A percentile compares a stretch with the other conserved stretches of the same genome.
These are phyloP conservation scores for Eristalis intricaria DNA, from an alignment of 2,888 invertebrate species.

Conservation along the genomic window DNA sequence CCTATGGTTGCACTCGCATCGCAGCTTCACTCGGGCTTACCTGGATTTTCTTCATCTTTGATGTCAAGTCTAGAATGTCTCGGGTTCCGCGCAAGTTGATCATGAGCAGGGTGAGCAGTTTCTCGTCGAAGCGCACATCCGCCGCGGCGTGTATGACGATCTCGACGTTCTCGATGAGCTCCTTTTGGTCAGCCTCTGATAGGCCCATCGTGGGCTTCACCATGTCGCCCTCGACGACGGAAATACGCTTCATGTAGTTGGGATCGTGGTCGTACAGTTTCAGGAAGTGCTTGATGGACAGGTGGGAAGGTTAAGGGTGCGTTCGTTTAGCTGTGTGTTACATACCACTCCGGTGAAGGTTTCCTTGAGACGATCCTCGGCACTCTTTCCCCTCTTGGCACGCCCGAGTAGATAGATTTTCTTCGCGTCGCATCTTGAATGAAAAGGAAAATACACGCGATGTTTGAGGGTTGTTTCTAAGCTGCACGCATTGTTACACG, in stretches of 20 bases:
- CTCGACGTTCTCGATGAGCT: slow-evolving; percentile 73
- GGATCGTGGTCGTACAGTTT: slow-evolving; percentile 60
- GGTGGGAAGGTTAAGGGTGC: neutral
- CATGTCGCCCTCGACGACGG: slow-evolving; percentile 74
- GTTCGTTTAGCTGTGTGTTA: neutral
- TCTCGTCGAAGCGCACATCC: slow-evolving; percentile 75
- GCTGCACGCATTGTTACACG: too few species aligned
- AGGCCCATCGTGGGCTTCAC: slow-evolving; percentile 70
- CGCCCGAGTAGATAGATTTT: slow-evolving; percentile 72
- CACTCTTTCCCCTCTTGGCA: slow-evolving; percentile 64
- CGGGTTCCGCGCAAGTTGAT: slow-evolving; percentile 74
- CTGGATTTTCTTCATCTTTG: slow-evolving; percentile 72
- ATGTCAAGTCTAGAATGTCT: slow-evolving; percentile 72
- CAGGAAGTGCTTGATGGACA: slow-evolving; percentile 50
- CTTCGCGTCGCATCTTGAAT: slow-evolving; percentile 70
- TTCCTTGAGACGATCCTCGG: slow-evolving; percentile 65
- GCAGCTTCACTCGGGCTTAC: slow-evolving; percentile 27
- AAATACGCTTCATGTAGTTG: slow-evolving; percentile 71
- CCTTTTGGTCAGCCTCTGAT: slow-evolving; percentile 57
- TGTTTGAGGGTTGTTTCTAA: too few species aligned
- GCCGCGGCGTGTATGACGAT: slow-evolving; percentile 75
- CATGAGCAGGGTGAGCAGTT: slow-evolving; percentile 69
- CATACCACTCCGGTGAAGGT: slow-evolving; percentile 64
- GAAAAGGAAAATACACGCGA: neutral
- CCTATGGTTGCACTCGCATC: neutral